Evolutionary conservation across 2,888 invertebrate species (phyloP).

Genomic region (Lasioglossum marginatum): DNA sequence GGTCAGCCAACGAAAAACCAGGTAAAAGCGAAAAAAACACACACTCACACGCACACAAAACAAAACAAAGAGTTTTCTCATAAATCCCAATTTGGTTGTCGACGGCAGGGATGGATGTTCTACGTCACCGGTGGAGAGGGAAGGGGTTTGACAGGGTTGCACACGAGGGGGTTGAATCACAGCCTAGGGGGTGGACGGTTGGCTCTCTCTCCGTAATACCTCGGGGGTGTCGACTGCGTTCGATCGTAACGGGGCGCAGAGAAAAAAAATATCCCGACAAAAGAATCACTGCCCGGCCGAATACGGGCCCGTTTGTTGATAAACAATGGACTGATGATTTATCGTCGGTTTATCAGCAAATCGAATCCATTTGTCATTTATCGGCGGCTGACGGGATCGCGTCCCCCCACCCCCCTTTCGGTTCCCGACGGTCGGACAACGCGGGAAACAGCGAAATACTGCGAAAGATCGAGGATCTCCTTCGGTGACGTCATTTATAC

Average conservation of each 20-base stretch:
- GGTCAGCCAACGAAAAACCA: constrained; percentile 3
- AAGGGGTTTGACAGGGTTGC: constrained; percentile 15
- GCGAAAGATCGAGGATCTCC: neutral
- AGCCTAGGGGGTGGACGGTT: constrained; percentile 18
- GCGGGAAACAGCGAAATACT: neutral
- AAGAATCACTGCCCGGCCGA: constrained; percentile 62
- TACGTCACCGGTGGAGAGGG: constrained; percentile 49
- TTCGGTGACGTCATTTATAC: neutral
- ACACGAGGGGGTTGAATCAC: neutral
- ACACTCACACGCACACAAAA: neutral
- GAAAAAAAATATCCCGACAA: constrained; percentile 58
- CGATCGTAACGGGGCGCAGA: constrained; percentile 27
- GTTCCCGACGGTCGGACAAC: neutral
- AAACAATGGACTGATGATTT: constrained; percentile 76
- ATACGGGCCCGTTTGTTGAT: constrained; percentile 73
- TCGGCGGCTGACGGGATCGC: constrained; percentile 43
- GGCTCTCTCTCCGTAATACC: constrained; percentile 42
- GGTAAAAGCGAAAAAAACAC: neutral
- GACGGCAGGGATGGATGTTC: constrained; percentile 66
- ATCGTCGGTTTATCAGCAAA: constrained; percentile 76
- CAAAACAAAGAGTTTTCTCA: constrained; percentile 56
- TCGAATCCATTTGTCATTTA: constrained; percentile 78
- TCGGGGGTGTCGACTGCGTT: constrained; percentile 33
- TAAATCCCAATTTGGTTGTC: constrained; percentile 76
- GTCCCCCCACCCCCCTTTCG: neutral